These are phyloP conservation scores for Dryoscopus gambensis DNA, from an alignment of 2,113 vertebrate genomes.

Conservation along the genomic window DNA sequence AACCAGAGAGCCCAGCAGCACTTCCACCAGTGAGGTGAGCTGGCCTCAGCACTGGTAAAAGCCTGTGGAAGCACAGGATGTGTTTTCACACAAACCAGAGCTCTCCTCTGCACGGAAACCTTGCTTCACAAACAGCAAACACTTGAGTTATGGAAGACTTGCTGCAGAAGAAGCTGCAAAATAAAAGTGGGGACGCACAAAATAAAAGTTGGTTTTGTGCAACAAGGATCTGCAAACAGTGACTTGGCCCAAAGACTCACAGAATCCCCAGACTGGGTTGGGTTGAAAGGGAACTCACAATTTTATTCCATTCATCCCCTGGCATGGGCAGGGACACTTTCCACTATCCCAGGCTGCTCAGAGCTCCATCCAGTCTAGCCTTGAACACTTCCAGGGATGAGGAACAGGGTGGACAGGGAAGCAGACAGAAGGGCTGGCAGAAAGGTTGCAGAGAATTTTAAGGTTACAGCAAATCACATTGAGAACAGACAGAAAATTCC, in stretches of 20 bases:
- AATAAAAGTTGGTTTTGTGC: not conserved
- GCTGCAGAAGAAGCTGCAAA: not conserved
- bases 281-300: not conserved
- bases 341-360: not conserved
- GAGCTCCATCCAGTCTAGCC: not conserved
- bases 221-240: not conserved
- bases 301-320: too few relatives aligned
- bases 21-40: not conserved
- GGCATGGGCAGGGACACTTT: not conserved
- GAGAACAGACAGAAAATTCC: not conserved
- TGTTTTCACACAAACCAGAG: not conserved
- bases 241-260: not conserved
- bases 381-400: not conserved
- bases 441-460: not conserved
- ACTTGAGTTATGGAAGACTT: not conserved
- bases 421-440: not conserved
- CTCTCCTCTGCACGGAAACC: not conserved
- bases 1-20: not conserved
- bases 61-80: not conserved
- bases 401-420: not conserved
- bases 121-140: not conserved
- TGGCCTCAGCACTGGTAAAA: not conserved
- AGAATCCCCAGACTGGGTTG: not conserved
- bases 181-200: not conserved
- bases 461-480: accelerated